Evolutionary conservation across 2,113 vertebrate genomes (phyloP).

Genomic region (Lethenteron reissneri): DNA sequence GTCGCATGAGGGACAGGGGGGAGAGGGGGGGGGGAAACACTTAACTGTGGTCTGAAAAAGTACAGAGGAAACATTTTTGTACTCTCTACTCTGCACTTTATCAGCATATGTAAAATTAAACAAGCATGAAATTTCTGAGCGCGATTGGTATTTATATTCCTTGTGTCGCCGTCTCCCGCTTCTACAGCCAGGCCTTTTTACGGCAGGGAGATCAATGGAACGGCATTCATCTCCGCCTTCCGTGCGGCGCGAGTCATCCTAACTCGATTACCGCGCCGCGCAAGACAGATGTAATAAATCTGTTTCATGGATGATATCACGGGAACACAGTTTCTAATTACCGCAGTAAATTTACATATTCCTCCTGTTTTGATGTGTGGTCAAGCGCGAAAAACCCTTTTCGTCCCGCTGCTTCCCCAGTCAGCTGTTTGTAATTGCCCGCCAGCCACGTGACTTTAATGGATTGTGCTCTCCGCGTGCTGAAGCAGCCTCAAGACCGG

Average conservation of each 20-base stretch:
- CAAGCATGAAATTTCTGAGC: conserved; percentile 3
- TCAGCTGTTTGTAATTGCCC: conserved; percentile 1
- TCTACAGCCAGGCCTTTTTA: not conserved
- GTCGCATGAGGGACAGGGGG: too few species aligned
- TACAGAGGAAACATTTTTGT: not conserved
- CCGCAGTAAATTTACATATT: conserved; percentile 5
- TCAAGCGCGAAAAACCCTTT: not conserved
- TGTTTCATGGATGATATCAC: conserved; percentile 7
- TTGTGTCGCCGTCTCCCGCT: not conserved
- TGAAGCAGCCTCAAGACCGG: too few species aligned
- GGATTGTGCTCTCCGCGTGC: too few species aligned
- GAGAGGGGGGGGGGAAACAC: too few species aligned
- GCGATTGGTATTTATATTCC: conserved; percentile 3
- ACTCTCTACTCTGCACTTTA: not conserved
- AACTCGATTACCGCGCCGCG: conserved; percentile 5
- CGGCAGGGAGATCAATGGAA: conserved; percentile 5
- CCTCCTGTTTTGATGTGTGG: conserved; percentile 6
- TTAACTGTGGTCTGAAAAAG: too few species aligned
- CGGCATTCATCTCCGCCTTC: conserved; percentile 6
- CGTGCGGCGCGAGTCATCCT: conserved; percentile 1
- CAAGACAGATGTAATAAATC: conserved; percentile 5
- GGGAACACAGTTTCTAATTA: conserved; percentile 7
- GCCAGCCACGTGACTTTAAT: not conserved
- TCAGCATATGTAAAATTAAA: conserved; percentile 6
- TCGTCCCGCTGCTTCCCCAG: not conserved